Evolutionary conservation across 2,113 vertebrate species (phyloP), one percentile per base, ranked within the genome.

Genomic region (Todiramphus chloris): DNA sequence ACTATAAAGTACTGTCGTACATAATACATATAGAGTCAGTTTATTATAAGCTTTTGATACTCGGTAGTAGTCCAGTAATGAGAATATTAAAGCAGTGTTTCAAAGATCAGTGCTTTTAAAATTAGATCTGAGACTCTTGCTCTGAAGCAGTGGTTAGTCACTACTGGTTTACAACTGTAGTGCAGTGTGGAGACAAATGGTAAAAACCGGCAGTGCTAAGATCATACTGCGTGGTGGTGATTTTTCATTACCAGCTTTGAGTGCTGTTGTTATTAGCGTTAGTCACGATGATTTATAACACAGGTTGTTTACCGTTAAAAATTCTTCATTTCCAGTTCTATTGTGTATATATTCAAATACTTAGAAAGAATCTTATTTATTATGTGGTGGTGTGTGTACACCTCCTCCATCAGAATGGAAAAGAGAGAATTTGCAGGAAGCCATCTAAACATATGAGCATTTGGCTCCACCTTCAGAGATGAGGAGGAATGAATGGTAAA

Each of bases 381-480:
- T 43, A 6, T 6, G 5, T 30, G 5, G 24, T 70, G 6, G 9
- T 75, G 17, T 11, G 12, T 58, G 39, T 79, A 39, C 9, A 31
- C 10, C 5, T 66, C 33, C n/a, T 80, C 12, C 5, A 1, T 6
- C 0, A 5, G 58, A 80, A 88, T 24, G 63, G 87, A 53, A 44
- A 31, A 50, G 50, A 41, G 33, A 27, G 46, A 80, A 63, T 80
- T 78, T 48, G 18, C 31, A 89, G 64, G 48, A 66, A 55, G 13
- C 0, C 0, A 8, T 84, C 33, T 66, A 50, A 87, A 44, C 37
- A 24, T 76, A 0, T 60, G 37, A 39, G 53, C 28, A 17, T 91
- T 89, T 96, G 80, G 92, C 94, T 95, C 94, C 96, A 94, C 90
- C 95, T 93, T 94, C 86, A 92, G 94, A 94, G 62, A 53, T 44